Conservation (phyloP, 2,888 invertebrate species). For the Alcis repandata region DNA sequence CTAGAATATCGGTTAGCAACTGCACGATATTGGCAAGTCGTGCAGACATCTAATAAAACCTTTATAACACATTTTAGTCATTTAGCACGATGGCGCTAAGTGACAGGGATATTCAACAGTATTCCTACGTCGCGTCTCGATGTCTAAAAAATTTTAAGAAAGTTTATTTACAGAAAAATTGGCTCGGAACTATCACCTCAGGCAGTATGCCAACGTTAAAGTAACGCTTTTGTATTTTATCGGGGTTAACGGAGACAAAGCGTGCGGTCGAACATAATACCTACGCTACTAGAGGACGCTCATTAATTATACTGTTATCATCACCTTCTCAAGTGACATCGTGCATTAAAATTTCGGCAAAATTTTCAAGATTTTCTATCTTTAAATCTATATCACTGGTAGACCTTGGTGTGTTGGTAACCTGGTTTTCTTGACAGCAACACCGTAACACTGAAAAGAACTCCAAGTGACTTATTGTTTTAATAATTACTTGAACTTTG, state of each 20-base stretch:
- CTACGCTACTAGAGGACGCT: conserved; percentile 10
- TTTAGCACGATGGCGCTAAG: conserved; percentile 32
- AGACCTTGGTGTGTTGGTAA: no score
- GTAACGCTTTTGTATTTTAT: conserved; percentile 62
- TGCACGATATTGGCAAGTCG: conserved; percentile 21
- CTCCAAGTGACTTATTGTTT: no score
- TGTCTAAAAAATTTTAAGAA: conserved; percentile 65
- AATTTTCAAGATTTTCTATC: no score
- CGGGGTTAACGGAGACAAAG: conserved; percentile 62
- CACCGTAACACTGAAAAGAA: no score
- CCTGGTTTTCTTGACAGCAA: no score
- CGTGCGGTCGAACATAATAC: conserved; percentile 25
- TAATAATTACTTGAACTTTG: no score
- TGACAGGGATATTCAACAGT: conserved; percentile 42
- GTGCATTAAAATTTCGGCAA: background rate
- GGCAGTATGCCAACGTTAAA: conserved; percentile 71
- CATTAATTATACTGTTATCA: conserved; percentile 11
- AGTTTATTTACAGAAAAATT: conserved; percentile 64
- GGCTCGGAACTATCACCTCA: conserved; percentile 55
- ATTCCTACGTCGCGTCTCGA: conserved; percentile 57
- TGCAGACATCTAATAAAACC: conserved; percentile 26
- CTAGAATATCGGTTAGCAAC: conserved; percentile 37
- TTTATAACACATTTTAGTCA: conserved; percentile 18
- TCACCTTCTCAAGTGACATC: conserved; percentile 4
- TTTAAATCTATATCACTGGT: no score